Percentiles rank a stretch among this genome's conserved stretches.
Evolutionary conservation across 92 coral and sea anemone genomes (phyloP).

Genomic region (Actinostola sp.): DNA sequence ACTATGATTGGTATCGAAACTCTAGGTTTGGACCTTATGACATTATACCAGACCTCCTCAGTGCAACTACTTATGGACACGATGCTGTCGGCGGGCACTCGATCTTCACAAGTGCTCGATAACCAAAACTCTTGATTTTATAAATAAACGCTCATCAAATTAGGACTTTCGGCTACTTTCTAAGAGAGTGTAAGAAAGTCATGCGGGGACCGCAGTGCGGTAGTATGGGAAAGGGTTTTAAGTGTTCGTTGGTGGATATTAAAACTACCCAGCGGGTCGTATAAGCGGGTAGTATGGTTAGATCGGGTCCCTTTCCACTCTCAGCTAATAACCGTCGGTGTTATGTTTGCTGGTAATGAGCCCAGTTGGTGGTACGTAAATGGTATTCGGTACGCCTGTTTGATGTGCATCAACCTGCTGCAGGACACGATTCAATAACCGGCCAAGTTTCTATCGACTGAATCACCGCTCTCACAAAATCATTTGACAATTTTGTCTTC

Average conservation of each 20-base stretch:
- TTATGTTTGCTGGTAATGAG: constrained; percentile 9
- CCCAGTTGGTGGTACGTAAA: constrained; percentile 2
- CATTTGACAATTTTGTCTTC: no score
- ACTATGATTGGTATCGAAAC: no score
- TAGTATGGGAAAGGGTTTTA: not conserved
- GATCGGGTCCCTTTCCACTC: constrained; percentile 7
- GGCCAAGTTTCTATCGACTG: not conserved
- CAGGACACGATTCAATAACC: not conserved
- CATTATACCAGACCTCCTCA: no score
- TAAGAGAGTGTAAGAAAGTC: not conserved
- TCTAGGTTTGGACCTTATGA: no score
- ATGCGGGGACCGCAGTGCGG: not conserved
- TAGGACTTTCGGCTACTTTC: no score
- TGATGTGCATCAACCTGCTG: constrained; percentile 8
- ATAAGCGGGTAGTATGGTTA: constrained; percentile 2
- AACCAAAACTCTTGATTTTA: not conserved
- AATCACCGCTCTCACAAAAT: not conserved
- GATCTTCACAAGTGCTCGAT: not conserved
- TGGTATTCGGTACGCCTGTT: constrained; percentile 8
- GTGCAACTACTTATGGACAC: no score
- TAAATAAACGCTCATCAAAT: not conserved
- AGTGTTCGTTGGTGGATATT: not conserved
- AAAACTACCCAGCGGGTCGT: constrained; percentile 1
- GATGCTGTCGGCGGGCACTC: not conserved
- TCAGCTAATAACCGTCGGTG: not conserved